Evolutionary conservation across 2,888 invertebrate species (phyloP), one percentile per base, ranked within the genome.

Genomic region (Taphrorychus bicolor): DNA sequence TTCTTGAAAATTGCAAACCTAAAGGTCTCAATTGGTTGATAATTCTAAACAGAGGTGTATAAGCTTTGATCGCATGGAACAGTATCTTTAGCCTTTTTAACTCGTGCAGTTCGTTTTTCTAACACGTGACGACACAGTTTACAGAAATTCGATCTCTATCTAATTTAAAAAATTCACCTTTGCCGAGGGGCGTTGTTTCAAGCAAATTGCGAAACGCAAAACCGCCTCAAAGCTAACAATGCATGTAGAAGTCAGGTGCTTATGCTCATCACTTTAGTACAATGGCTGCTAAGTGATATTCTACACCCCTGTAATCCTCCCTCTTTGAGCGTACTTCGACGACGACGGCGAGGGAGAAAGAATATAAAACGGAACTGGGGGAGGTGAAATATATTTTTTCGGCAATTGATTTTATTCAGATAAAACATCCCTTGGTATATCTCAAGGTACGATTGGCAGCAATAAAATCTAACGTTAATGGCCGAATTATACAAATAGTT

Each of bases 381-480:
- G 53, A 24, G 45, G 21, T 5, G 21, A 40, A 49, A 24, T 21
- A 56, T 61, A 61, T 61, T 62, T 62, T 67, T 59, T 48, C 24
- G 61, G 49, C 60, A 66, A 66, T 66, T 66, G 66, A 66, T 66
- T 61, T 61, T 49, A 57, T 61, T 58, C 66, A 58, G 49, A 66
- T 66, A 66, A 66, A 66, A 58, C 66, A 61, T 59, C 58, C 67
- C 58, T n/a, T 18, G 53, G 62, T 59, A 59, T 67, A 67, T 67
- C 42, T 61, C 51, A 59, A 68, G 63, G 63, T 59, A 69, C 56
- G 56, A 70, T 70, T 66, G 70, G 63, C 59, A 32, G 32, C 67
- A 53, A 67, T 70, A 70, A 66, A 70, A 70, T 66, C 56, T 64
- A 59, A 70, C 63, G 66, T 57, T 64, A 67, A 70, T 57, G 66